Base-by-base conservation (phyloP, 2,888 invertebrate species). In the Adineta ricciae region DNA sequence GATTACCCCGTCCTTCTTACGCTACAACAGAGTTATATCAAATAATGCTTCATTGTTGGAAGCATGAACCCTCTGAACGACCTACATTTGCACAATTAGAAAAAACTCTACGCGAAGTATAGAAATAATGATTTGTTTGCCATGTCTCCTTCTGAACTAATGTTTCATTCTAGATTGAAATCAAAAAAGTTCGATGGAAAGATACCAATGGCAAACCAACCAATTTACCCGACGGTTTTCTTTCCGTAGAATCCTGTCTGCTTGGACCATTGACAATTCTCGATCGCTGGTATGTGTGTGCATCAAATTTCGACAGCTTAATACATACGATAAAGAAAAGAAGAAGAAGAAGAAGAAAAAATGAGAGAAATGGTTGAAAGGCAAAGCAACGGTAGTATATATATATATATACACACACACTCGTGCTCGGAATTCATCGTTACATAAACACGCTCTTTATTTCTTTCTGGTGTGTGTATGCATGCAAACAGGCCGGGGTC, bases 301-400 rank as follows among this genome's bases (percentile, higher is more conserved):
- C 78, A 64, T 64, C 64, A 64, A 64, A 64, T 64, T 64, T 64
- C 64, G 64, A 64, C 32, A 64, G 64, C 64, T 32, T 64, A 64
- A 41, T 41, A 78, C n/a, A 41, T 41, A 78, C 41, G 38, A 78
- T 41, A 41, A 78, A 78, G 24, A 36, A 78, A n/a, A 78, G 41
- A 41, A 78, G 41, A 41, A 78, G 41, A 41, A 38, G 41, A 78
- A 78, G 41, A 78, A 38, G 73, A 78, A 78, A 24, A 64, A 64
- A 64, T 64, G 64, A 64, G 64, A 64, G 64, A 64, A 64, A 64
- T 64, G 64, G 32, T 64, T 64, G 64, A 64, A 64, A 64, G 64
- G 64, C 64, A 64, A 64, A 32, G 64, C 32, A 64, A 64, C 64
- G 64, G 64, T 41, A 78, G 38, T 24, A 78, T n/a, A 32, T 41